These are phyloP conservation scores for Fragum sueziense DNA, from an alignment of 2,888 invertebrate species.

Conservation along the genomic window DNA sequence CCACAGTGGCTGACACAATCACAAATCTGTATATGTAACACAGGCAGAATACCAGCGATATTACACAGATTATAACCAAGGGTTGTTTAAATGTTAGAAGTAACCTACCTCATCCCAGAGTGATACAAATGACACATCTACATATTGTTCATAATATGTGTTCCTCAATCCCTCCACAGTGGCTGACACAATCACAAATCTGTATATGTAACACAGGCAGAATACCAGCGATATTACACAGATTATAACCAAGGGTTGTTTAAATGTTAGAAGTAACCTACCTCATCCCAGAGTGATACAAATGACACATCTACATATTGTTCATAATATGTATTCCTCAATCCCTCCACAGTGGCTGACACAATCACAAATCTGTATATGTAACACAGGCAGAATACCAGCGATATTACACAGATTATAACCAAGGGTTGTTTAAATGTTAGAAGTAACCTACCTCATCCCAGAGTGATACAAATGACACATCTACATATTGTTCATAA, in stretches of 20 bases:
- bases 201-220: constrained; percentile 76
- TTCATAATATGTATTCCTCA: constrained; percentile 78
- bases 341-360: constrained; percentile 70
- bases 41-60: constrained; percentile 70
- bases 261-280: too few species aligned
- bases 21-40: constrained; percentile 79
- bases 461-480: constrained; percentile 77
- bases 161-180: constrained; percentile 74
- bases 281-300: constrained; percentile 79
- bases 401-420: constrained; percentile 59
- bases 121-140: constrained; percentile 76
- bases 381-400: constrained; percentile 74
- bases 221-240: constrained; percentile 67
- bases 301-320: constrained; percentile 78
- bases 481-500: constrained; percentile 77
- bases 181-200: constrained; percentile 77
- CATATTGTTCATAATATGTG: constrained; percentile 78
- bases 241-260: constrained; percentile 65
- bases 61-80: constrained; percentile 62
- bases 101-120: constrained; percentile 79
- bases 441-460: constrained; percentile 78
- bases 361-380: constrained; percentile 79
- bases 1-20: constrained; percentile 75
- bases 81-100: too few species aligned
- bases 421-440: too few species aligned